Evolutionary conservation across 1,140 invertebrate genomes (phyloP), one percentile per base, ranked within the genome.

Genomic region (Caenorhabditis latens): DNA sequence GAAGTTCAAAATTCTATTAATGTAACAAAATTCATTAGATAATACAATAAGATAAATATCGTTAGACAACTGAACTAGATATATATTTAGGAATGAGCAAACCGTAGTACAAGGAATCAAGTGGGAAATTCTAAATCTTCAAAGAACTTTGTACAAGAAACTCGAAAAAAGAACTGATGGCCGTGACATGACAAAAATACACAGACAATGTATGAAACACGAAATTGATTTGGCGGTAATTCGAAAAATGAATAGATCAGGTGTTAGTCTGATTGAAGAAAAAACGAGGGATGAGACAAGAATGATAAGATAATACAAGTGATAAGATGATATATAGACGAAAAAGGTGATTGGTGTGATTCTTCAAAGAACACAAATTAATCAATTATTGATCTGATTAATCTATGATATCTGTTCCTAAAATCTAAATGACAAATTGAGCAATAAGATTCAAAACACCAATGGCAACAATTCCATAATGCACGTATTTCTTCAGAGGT

Each of bases 381-480:
- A 61, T 50, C 43, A 43, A 50, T 32, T 88, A 87, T 50, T 88
- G 43, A 63, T 40, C 21, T 32, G 53, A 63, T 14, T 83, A 55
- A 57, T 75, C 4, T 83, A n/a, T 53, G 6, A 46, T 4, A 24
- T 32, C 32, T 32, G 1, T 32, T 32, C 32, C 32, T 32, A 5
- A 21, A 13, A 50, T 46, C 46, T 50, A 91, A 65, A 91, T 84
- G 11, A 94, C 40, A 90, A 94, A 94, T 90, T 94, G 94, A 79
- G 92, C 92, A 53, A 94, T 87, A 83, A 94, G 93, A 88, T 94
- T 94, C 1, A 91, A 89, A 46, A 93, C 71, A 50, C 94, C 94
- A 24, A 94, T 46, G 5, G 93, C 32, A 82, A 94, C 93, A n/a
- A 94, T 90, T 8, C 90, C 43, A 6, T 87, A 86, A 84, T 94